Conservation (phyloP, 2,888 invertebrate genomes). For the Lymantria dispar region DNA sequence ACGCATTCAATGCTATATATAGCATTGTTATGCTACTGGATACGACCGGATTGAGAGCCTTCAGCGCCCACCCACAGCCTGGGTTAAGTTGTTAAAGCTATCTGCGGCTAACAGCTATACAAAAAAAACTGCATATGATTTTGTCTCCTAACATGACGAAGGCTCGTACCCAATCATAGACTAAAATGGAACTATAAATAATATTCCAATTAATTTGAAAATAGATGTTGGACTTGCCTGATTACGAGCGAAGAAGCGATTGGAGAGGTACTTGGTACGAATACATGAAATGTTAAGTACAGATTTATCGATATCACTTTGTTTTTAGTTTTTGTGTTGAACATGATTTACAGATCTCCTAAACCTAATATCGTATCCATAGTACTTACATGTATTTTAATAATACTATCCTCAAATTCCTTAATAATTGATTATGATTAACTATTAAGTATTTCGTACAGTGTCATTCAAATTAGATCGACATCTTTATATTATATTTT, state of each 20-base stretch:
- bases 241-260: conserved; percentile 2
- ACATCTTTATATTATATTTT: too few relatives aligned
- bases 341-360: not conserved
- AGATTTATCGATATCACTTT: not conserved
- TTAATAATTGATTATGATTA: not conserved
- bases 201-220: conserved; percentile 1
- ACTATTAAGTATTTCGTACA: too few relatives aligned
- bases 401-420: not conserved
- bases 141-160: too few relatives aligned
- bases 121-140: too few relatives aligned
- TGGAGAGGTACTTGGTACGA: conserved; percentile 14
- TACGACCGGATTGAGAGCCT: too few relatives aligned
- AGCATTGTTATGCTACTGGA: too few relatives aligned
- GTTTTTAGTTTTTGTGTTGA: not conserved
- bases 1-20: too few relatives aligned
- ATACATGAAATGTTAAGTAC: conserved; percentile 3
- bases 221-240: conserved; percentile 8
- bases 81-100: too few relatives aligned
- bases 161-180: too few relatives aligned
- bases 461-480: too few relatives aligned
- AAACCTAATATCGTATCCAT: not conserved
- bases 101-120: too few relatives aligned
- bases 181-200: not conserved
- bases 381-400: not conserved
- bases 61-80: too few relatives aligned